Evolutionary conservation across 2,888 invertebrate species (phyloP).

Genomic region (Deroplatys truncata): DNA sequence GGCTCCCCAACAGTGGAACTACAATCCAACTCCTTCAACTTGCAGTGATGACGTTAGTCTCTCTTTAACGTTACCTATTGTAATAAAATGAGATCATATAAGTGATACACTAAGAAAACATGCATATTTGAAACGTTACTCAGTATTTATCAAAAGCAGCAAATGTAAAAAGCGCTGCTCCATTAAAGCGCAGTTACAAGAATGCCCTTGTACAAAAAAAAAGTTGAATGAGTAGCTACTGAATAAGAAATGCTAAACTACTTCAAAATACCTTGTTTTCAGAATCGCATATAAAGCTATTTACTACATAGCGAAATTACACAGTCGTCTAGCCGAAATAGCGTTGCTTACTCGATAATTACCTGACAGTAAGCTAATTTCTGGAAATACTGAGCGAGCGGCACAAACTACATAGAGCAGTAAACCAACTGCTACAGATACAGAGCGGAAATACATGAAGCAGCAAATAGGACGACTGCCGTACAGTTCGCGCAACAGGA

Average conservation of each 20-base stretch:
- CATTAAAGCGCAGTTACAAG: not conserved
- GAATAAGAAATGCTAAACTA: not conserved
- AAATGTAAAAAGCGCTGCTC: not conserved
- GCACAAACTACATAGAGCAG: not conserved
- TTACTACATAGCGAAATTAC: not conserved
- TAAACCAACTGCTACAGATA: too few species aligned
- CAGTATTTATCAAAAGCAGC: not conserved
- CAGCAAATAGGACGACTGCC: not conserved
- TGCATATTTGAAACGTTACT: not conserved
- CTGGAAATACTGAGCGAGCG: not conserved
- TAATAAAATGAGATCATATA: too few species aligned
- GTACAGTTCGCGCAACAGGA: not conserved
- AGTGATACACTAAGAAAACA: not conserved
- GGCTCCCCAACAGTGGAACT: too few species aligned
- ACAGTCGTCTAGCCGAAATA: not conserved
- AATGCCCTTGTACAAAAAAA: not conserved
- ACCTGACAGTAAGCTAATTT: not conserved
- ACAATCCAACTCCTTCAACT: too few species aligned
- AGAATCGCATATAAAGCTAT: not conserved
- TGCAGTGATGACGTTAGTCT: too few species aligned
- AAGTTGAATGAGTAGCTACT: not conserved
- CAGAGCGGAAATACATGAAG: not conserved
- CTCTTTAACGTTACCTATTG: too few species aligned
- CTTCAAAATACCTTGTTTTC: not conserved
- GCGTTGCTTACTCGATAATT: not conserved